A percentile compares a stretch with the other conserved stretches of the same genome.
Conservation (phyloP, 2,888 invertebrate genomes). For the Yponomeuta sedellus region DNA sequence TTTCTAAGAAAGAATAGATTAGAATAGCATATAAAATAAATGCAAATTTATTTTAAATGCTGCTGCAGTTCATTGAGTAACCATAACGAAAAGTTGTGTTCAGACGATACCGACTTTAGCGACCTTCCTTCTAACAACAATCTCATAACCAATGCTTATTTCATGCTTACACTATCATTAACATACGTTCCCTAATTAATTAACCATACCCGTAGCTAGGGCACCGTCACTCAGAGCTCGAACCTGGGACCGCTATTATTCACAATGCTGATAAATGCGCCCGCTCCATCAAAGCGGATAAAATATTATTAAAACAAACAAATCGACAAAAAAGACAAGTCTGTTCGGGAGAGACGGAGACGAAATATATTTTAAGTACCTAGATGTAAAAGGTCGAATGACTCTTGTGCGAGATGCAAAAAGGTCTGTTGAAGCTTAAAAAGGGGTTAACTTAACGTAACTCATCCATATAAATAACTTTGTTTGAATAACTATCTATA, state of each 20-base stretch:
- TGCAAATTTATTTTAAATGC: too few species aligned
- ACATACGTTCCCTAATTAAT: conserved; percentile 66
- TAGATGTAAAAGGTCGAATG: background rate
- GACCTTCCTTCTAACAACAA: background rate
- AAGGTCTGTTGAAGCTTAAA: background rate
- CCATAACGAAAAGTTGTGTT: too few species aligned
- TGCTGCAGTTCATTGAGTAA: too few species aligned
- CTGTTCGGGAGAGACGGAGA: conserved; percentile 53
- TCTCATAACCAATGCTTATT: conserved; percentile 34
- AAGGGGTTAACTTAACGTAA: too few species aligned
- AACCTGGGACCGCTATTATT: conserved; percentile 47
- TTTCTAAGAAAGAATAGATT: too few species aligned
- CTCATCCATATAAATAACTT: too few species aligned
- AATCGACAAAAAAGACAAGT: conserved; percentile 67
- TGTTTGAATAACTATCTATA: too few species aligned
- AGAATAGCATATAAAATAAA: too few species aligned
- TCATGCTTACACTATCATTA: conserved; percentile 52
- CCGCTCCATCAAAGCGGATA: conserved; percentile 72
- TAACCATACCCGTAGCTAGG: conserved; percentile 36
- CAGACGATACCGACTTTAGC: background rate
- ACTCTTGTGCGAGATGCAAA: background rate
- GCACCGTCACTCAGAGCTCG: conserved; percentile 46
- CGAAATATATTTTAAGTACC: background rate
- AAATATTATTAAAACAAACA: conserved; percentile 77
- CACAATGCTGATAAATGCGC: conserved; percentile 71